phyloP scores from a whole-genome alignment of 2,113 vertebrate genomes.

The Stigmatopora nigra region DNA sequence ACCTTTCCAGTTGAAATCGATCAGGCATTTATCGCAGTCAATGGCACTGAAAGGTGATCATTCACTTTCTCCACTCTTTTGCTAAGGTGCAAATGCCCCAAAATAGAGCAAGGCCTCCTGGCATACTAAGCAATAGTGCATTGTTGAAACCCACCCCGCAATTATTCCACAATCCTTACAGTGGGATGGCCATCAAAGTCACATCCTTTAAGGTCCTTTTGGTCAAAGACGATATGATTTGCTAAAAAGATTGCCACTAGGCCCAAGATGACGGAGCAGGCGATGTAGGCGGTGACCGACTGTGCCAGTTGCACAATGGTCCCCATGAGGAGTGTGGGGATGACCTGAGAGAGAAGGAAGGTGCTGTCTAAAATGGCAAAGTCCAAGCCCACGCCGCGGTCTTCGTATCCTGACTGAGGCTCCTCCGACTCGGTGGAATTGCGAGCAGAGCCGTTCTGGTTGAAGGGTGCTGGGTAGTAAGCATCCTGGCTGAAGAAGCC shows the following conservation, averaged over 20 bases:
- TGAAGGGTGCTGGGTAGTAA: constrained; percentile 28
- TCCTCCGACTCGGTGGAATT: constrained; percentile 36
- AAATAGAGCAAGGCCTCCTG: constrained; percentile 40
- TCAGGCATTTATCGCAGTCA: background rate
- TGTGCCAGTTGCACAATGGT: constrained; percentile 70
- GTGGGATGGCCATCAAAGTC: background rate
- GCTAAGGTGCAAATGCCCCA: background rate
- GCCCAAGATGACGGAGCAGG: constrained; percentile 69
- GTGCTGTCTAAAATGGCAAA: constrained; percentile 75
- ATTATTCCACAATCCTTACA: constrained; percentile 6
- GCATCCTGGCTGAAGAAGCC: constrained; percentile 32
- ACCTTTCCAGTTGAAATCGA: no score
- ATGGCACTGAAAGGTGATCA: no score
- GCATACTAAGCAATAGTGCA: constrained; percentile 39
- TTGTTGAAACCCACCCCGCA: constrained; percentile 4
- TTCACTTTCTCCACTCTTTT: constrained; percentile 5
- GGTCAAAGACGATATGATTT: constrained; percentile 69
- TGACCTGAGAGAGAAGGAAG: constrained; percentile 76
- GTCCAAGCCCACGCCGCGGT: constrained; percentile 71
- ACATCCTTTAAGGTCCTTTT: constrained; percentile 67
- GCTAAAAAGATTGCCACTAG: constrained; percentile 66
- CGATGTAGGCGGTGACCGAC: constrained; percentile 73
- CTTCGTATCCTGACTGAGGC: constrained; percentile 40
- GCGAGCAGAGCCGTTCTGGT: constrained; percentile 37
- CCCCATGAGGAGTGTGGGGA: constrained; percentile 75